Percentiles rank a stretch among this genome's conserved stretches.
These are phyloP conservation scores for Drosophila willistoni DNA, from an alignment of 1,140 invertebrate genomes.

Conservation along the genomic window DNA sequence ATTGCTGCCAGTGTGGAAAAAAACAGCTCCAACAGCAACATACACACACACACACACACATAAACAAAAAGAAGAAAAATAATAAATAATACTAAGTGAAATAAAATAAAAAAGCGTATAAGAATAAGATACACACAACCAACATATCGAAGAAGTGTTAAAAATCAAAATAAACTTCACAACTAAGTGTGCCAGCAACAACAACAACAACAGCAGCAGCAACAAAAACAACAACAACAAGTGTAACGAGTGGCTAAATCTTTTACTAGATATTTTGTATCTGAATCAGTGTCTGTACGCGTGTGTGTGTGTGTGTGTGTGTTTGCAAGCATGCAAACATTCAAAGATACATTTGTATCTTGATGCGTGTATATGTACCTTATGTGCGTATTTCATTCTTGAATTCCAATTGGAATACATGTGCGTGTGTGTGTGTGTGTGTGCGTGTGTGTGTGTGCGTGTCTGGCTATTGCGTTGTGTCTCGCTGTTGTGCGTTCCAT, in stretches of 20 bases:
- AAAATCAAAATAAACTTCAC: constrained; percentile 81
- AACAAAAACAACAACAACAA: constrained; percentile 42
- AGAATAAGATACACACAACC: constrained; percentile 32
- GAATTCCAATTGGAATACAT: constrained; percentile 20
- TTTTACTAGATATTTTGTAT: constrained; percentile 21
- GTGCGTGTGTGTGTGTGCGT: not conserved
- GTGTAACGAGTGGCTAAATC: constrained; percentile 44
- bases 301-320: constrained; percentile 10
- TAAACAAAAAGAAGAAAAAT: not conserved
- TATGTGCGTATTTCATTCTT: constrained; percentile 42
- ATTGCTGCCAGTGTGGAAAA: constrained; percentile 65
- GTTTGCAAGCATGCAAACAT: constrained; percentile 6
- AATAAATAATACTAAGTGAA: constrained; percentile 42
- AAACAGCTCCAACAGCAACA: constrained; percentile 61
- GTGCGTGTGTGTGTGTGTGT: not conserved
- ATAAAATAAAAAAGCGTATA: constrained; percentile 38
- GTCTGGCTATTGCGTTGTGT: not conserved
- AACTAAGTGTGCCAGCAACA: constrained; percentile 76
- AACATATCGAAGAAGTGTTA: constrained; percentile 66
- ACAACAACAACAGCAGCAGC: constrained; percentile 23
- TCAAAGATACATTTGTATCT: constrained; percentile 10
- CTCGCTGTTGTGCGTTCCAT: not conserved
- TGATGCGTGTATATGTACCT: constrained; percentile 13
- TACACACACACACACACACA: too few species aligned
- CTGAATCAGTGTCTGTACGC: constrained; percentile 16